phyloP scores from a whole-genome alignment of 1,140 invertebrate species.

The Arctopsyche grandis region DNA sequence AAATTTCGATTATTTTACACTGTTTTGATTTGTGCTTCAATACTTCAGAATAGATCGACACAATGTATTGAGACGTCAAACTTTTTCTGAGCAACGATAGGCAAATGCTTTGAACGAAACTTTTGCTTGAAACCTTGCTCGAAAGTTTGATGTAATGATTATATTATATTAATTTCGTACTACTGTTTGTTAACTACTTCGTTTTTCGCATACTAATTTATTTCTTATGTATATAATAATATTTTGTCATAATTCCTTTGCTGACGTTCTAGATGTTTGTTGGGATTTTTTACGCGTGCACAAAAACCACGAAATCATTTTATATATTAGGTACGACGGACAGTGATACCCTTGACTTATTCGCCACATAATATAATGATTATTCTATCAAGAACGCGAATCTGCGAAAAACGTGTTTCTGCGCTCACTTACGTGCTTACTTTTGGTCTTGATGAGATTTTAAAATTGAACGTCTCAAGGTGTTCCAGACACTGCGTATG shows the following conservation, averaged over 20 bases:
- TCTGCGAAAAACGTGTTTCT: not conserved
- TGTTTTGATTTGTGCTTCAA: no score
- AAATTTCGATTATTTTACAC: no score
- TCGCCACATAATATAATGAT: not conserved
- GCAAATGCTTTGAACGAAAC: not conserved
- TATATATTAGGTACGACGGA: no score
- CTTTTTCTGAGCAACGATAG: not conserved
- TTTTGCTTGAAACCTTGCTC: conserved; percentile 3
- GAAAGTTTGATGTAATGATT: not conserved
- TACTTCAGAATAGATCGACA: no score
- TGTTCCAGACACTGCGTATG: not conserved
- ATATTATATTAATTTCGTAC: not conserved
- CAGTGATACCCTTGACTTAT: not conserved
- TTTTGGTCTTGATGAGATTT: not conserved
- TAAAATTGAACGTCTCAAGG: not conserved
- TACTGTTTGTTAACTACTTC: no score
- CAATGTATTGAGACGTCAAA: no score
- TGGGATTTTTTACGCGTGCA: no score
- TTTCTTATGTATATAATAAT: no score
- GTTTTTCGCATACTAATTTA: no score
- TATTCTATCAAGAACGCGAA: not conserved
- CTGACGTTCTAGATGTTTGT: no score
- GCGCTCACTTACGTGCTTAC: not conserved
- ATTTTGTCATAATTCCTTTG: no score
- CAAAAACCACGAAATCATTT: no score